Conservation (phyloP, 2,888 invertebrate genomes). For the Drosophila mulleri region DNA sequence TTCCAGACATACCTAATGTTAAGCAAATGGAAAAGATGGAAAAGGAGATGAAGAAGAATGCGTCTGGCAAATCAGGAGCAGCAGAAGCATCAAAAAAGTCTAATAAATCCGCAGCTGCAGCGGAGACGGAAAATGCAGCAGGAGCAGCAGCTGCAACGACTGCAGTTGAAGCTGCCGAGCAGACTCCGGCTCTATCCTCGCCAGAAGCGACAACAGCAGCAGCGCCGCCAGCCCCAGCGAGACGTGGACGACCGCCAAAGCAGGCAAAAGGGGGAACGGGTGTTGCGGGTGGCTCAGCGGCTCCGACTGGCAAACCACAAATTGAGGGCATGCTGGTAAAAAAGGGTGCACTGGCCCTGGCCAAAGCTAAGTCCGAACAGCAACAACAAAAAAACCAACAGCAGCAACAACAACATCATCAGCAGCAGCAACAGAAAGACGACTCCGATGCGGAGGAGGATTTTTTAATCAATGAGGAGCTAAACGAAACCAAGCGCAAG, state of each 20-base stretch:
- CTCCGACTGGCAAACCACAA: conserved; percentile 20
- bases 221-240: conserved; percentile 25
- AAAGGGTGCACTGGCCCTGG: conserved; percentile 79
- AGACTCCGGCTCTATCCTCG: conserved; percentile 13
- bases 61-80: conserved; percentile 55
- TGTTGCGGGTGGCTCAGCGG: conserved; percentile 10
- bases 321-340: conserved; percentile 82
- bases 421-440: conserved; percentile 53
- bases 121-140: conserved; percentile 36
- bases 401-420: conserved; percentile 21
- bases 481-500: conserved; percentile 83
- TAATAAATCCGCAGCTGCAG: conserved; percentile 25
- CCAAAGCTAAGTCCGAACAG: conserved; percentile 74
- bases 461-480: conserved; percentile 81
- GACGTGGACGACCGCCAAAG: conserved; percentile 51
- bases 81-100: conserved; percentile 32
- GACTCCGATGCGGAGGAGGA: conserved; percentile 82
- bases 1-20: conserved; percentile 89
- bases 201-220: not conserved
- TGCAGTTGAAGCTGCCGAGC: conserved; percentile 59
- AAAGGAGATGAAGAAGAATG: conserved; percentile 86
- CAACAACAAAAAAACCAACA: conserved; percentile 49
- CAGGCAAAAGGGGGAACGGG: conserved; percentile 41
- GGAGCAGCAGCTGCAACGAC: conserved; percentile 54
- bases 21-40: conserved; percentile 88